Evolutionary conservation across 2,113 vertebrate species (phyloP), one percentile per base, ranked within the genome.

Genomic region (Capra hircus): DNA sequence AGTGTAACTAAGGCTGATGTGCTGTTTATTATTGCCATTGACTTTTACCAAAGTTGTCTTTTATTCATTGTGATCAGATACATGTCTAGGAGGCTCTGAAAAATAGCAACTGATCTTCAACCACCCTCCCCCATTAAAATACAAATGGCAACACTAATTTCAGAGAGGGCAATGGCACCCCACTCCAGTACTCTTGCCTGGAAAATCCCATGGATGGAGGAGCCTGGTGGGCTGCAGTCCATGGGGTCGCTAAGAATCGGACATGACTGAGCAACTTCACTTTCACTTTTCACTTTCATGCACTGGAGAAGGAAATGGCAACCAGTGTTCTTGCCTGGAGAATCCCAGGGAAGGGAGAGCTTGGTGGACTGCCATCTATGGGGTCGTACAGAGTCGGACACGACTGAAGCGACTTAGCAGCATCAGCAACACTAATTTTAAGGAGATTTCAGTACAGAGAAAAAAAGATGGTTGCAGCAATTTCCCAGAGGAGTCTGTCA

Each of bases 391-490:
- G 59, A 60, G 59, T 60, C 2, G 0, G 59, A 60, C 27, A 28
- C 2, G 1, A 3, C 59, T 60, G 59, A 60, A 60, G 5, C 0
- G 1, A 30, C 12, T 30, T 30, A 14, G 12, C 27, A 60, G 59
- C 59, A 28, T 11, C 5, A 60, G 0, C 11, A 60, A 88, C 28
- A 30, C 53, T 80, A 43, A 59, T 91, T 78, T 90, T 64, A 91
- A 97, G 90, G 83, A 96, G 59, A 78, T 94, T 96, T 74, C 80
- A 53, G 78, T 12, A 6, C 27, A 36, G 27, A 96, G 27, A 43
- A 15, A 80, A 85, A 82, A 93, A 57, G 80, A 57, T 27, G 28
- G 74, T 30, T 52, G 93, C 62, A 90, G 94, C 7, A 64, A 83
- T 87, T 95, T 96, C 60, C 85, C 57, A 25, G 30, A 55, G 0